Conservation (phyloP, 1,140 invertebrate species). For the Heterodera schachtii region DNA sequence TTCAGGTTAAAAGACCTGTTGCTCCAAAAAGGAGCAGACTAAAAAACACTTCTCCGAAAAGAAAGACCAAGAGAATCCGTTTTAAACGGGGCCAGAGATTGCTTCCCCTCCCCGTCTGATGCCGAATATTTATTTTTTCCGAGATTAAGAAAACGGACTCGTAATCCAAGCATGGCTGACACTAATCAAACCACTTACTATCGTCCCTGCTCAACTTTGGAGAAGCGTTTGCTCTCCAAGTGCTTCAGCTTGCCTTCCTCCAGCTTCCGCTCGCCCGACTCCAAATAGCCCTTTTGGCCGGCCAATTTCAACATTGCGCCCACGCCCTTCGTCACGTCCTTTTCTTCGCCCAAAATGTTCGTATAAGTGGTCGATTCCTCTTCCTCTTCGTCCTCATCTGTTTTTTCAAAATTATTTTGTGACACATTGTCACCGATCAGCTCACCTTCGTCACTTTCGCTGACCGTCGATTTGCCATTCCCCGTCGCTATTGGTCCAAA, state of each 20-base stretch:
- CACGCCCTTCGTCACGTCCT: slow-evolving; percentile 86
- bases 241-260: slow-evolving; percentile 79
- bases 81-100: no score
- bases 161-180: no score
- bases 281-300: slow-evolving; percentile 88
- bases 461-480: not conserved
- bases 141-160: no score
- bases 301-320: slow-evolving; percentile 88
- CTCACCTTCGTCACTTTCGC: slow-evolving; percentile 13
- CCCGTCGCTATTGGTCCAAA: not conserved
- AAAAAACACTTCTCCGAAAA: slow-evolving; percentile 27
- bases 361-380: slow-evolving; percentile 27
- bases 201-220: slow-evolving; percentile 68
- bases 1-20: no score
- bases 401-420: no score
- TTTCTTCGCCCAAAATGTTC: slow-evolving; percentile 82
- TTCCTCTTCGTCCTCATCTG: not conserved
- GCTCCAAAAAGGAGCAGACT: slow-evolving; percentile 1
- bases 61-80: not conserved
- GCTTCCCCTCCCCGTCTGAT: no score
- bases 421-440: not conserved
- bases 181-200: slow-evolving; percentile 52
- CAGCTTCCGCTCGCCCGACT: slow-evolving; percentile 72
- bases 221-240: slow-evolving; percentile 87
- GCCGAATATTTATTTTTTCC: no score